Percentiles rank a stretch among this genome's conserved stretches.
Conservation (phyloP, 2,888 invertebrate species). For the Eupeodes latifasciatus region DNA sequence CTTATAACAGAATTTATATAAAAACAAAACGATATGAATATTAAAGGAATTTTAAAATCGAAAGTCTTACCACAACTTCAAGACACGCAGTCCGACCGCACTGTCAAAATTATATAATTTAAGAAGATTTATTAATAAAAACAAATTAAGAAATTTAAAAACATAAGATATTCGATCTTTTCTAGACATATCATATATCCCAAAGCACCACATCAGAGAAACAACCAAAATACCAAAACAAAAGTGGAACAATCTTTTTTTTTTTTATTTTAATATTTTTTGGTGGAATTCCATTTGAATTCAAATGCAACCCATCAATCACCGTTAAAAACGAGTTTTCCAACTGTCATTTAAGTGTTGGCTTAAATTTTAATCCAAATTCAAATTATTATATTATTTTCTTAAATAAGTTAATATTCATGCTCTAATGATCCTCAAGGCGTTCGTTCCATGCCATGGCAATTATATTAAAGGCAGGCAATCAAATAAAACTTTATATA, state of each 20-base stretch:
- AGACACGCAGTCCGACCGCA: too few species aligned
- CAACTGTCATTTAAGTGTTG: constrained; percentile 39
- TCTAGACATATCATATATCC: neutral
- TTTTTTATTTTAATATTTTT: neutral
- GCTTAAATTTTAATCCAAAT: constrained; percentile 40
- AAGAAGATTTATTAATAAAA: too few species aligned
- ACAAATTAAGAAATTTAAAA: neutral
- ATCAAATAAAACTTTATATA: constrained; percentile 15
- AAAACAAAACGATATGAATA: too few species aligned
- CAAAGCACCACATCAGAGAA: neutral
- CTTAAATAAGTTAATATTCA: constrained; percentile 19
- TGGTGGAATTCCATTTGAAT: constrained; percentile 32
- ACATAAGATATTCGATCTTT: neutral
- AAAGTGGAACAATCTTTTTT: constrained; percentile 12
- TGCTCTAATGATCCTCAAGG: constrained; percentile 36
- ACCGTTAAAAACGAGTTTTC: constrained; percentile 42
- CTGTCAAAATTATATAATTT: too few species aligned
- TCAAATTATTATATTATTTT: constrained; percentile 26
- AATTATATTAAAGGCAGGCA: neutral
- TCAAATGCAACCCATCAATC: constrained; percentile 42
- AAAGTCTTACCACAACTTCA: too few species aligned
- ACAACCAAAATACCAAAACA: neutral
- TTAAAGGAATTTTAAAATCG: too few species aligned
- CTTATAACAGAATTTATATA: too few species aligned
- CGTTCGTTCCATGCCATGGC: neutral